Conservation (phyloP, 2,888 invertebrate genomes). For the Caprella mutica region DNA sequence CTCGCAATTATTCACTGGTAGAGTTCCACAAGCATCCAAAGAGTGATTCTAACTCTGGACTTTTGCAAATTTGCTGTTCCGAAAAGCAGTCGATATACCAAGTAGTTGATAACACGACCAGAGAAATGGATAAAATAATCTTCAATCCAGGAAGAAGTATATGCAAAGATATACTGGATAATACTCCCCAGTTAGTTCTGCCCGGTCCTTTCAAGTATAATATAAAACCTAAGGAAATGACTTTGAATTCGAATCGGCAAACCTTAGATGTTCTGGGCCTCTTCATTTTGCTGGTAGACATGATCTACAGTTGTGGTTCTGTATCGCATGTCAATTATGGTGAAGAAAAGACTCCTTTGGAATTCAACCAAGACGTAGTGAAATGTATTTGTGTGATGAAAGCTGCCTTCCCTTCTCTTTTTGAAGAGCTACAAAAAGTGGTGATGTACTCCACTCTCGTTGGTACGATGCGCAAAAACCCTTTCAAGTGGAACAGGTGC, state of each 20-base stretch:
- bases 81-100: too few relatives aligned
- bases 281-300: neutral
- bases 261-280: conserved; percentile 1
- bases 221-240: neutral
- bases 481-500: conserved; percentile 9
- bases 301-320: neutral
- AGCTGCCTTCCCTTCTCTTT: neutral
- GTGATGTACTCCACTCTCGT: neutral
- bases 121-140: conserved; percentile 8
- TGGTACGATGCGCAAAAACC: neutral
- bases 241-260: neutral
- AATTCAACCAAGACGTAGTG: neutral
- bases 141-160: neutral
- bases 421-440: conserved; percentile 1
- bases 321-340: neutral
- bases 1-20: too few relatives aligned
- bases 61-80: too few relatives aligned
- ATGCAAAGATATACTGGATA: neutral
- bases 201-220: neutral
- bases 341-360: neutral
- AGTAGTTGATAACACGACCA: conserved; percentile 1
- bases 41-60: too few relatives aligned
- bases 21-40: too few relatives aligned
- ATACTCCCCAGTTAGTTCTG: neutral
- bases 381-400: neutral